These are phyloP conservation scores for Palloptera scutellata DNA, from an alignment of 2,888 invertebrate species.

Conservation along the genomic window DNA sequence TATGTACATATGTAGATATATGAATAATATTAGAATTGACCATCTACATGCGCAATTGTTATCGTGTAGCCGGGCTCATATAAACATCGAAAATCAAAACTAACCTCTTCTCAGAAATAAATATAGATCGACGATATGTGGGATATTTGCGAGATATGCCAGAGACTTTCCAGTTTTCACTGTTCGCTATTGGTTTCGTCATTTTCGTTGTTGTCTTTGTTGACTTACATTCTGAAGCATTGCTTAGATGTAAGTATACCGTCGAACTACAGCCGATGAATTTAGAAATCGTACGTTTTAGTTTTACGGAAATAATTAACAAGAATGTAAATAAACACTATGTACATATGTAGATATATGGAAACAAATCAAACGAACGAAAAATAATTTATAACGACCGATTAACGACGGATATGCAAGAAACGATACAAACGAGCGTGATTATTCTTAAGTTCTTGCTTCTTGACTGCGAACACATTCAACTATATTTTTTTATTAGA, in stretches of 20 bases:
- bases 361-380: no score
- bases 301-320: no score
- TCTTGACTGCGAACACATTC: not conserved
- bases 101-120: slow-evolving; percentile 51
- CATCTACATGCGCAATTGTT: no score
- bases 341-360: not conserved
- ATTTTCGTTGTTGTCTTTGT: no score
- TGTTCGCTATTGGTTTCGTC: slow-evolving; percentile 11
- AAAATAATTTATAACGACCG: not conserved
- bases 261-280: no score
- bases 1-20: not conserved
- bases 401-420: not conserved
- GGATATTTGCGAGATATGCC: slow-evolving; percentile 58
- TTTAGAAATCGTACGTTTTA: no score
- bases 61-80: no score
- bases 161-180: slow-evolving; percentile 50
- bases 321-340: no score
- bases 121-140: slow-evolving; percentile 48
- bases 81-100: slow-evolving; percentile 5
- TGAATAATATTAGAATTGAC: no score
- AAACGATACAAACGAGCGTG: not conserved
- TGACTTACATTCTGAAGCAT: no score
- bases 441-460: not conserved
- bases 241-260: no score
- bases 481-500: not conserved